These are phyloP conservation scores for Australoheros facetus DNA, from an alignment of 2,797 vertebrate species.

Conservation along the genomic window DNA sequence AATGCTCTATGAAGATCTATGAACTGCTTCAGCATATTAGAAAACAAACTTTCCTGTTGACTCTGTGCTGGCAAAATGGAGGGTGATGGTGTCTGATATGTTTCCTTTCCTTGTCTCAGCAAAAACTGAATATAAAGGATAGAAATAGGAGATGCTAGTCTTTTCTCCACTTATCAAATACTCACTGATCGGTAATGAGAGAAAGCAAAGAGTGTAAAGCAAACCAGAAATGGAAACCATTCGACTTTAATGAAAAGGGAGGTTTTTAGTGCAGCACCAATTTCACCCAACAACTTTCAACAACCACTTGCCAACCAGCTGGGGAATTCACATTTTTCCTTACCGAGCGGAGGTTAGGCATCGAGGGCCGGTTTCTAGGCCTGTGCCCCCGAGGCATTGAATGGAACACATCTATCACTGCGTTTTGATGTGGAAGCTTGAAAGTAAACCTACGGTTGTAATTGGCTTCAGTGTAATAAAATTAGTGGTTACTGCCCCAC, in stretches of 20 bases:
- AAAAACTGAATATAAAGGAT: conserved; percentile 2
- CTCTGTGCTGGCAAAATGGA: neutral
- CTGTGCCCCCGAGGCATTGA: neutral
- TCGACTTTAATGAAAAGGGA: neutral
- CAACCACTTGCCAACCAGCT: neutral
- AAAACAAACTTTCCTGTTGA: conserved; percentile 53
- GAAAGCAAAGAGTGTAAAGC: no score
- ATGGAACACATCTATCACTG: neutral
- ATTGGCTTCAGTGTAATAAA: neutral
- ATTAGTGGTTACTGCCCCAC: neutral
- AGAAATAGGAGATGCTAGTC: neutral
- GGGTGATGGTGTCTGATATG: neutral
- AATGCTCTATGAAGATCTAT: conserved; percentile 39
- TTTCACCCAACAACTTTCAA: neutral
- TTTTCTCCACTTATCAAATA: neutral
- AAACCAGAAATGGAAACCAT: no score
- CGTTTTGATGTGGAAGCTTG: conserved; percentile 14
- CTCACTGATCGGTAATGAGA: neutral
- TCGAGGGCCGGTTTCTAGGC: neutral
- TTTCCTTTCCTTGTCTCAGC: neutral
- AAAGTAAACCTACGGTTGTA: conserved; percentile 9
- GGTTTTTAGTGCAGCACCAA: neutral
- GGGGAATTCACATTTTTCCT: neutral
- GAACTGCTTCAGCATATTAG: conserved; percentile 28
- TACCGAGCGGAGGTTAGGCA: neutral